Percentiles rank a stretch among this genome's conserved stretches.
Evolutionary conservation across 2,113 vertebrate species (phyloP).

Genomic region (Girardinichthys multiradiatus): DNA sequence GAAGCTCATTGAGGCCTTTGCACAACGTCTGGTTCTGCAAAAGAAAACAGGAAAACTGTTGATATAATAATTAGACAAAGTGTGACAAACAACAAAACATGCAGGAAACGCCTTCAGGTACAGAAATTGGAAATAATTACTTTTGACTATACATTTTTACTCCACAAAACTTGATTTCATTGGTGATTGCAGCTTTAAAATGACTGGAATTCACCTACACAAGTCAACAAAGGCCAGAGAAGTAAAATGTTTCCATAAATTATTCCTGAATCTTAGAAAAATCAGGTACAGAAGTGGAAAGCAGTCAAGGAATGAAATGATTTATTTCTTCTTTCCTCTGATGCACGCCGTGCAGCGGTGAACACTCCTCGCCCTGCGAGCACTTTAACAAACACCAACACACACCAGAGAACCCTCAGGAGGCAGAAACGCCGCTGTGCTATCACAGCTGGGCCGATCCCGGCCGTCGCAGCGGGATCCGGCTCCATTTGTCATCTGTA

Average conservation of each 20-base stretch:
- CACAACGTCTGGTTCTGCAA: conserved; percentile 67
- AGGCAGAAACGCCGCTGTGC: not conserved
- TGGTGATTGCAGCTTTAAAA: not conserved
- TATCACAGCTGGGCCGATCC: conserved; percentile 22
- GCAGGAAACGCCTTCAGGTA: too few species aligned
- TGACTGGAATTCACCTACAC: not conserved
- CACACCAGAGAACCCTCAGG: conserved; percentile 29
- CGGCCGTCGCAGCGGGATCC: conserved; percentile 31
- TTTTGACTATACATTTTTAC: not conserved
- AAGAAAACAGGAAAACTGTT: conserved; percentile 3
- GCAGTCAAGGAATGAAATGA: not conserved
- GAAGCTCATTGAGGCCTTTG: conserved; percentile 70
- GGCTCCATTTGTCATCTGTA: conserved; percentile 54
- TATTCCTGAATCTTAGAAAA: not conserved
- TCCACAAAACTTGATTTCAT: not conserved
- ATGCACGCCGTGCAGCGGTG: too few species aligned
- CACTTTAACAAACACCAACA: conserved; percentile 22
- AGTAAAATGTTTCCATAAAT: not conserved
- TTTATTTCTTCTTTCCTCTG: not conserved
- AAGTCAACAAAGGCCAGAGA: not conserved
- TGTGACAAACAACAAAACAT: too few species aligned
- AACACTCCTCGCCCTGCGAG: not conserved
- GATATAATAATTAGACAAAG: not conserved
- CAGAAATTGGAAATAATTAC: not conserved
- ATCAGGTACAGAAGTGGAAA: not conserved